Base-by-base conservation (phyloP, 2,888 invertebrate species). In the Drosophila neotestacea region DNA sequence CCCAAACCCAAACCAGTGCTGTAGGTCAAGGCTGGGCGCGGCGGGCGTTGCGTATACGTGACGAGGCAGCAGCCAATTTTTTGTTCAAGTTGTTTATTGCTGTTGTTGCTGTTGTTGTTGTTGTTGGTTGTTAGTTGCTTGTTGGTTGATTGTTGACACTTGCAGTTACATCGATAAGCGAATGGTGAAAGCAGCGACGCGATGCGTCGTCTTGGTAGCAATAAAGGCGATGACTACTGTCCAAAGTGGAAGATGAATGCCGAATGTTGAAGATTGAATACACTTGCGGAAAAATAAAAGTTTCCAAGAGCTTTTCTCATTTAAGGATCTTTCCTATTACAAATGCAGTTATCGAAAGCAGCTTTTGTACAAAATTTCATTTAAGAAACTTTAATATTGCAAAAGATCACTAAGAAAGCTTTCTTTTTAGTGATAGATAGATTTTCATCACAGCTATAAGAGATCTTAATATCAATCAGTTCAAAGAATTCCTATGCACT, bases 21-120 rank as follows among this genome's bases (percentile, higher is more conserved):
- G 73, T 89, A 89, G 87, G 90, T 87, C 87, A 87, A 87, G 87
- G 87, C 89, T 90, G 87, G 87, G 90, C 90, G 85, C 86, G 85
- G 88, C 90, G 70, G 75, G 70, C 76, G 85, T 85, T 73, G 76
- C 73, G 70, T 80, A 44, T 86, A 83, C 83, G 83, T 83, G 88
- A 77, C 51, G 61, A 51, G 66, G 28, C 71, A 59, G 59, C 67
- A 48, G 75, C 60, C 75, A 79, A 75, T 55, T 38, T 54, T 34
- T 22, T 22, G 22, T 59, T 44, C 9, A 61, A 56, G 50, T 50
- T 66, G 42, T 67, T 55, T 48, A 22, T 47, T 36, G 41, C 52
- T 64, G 46, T 65, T n/a, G 9, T 52, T 28, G 27, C 4, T 42
- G 32, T 34, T 16, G 42, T 11, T 32, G 32, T 32, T 59, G 16